Percentiles rank a stretch among this genome's conserved stretches.
phyloP scores from a whole-genome alignment of 1,140 invertebrate species.

The Spodoptera frugiperda region DNA sequence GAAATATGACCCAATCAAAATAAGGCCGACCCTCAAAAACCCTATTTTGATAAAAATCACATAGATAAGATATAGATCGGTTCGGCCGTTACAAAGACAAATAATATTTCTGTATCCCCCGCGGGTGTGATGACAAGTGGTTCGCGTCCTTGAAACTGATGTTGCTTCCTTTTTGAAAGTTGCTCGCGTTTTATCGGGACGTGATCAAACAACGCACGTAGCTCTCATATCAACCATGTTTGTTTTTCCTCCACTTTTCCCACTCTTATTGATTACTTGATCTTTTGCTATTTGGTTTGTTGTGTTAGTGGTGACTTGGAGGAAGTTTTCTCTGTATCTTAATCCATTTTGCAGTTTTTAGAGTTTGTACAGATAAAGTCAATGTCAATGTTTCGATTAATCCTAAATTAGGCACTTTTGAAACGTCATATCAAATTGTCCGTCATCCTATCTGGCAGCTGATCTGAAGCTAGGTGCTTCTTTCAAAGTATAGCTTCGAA shows the following conservation, averaged over 20 bases:
- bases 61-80: neutral
- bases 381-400: too few relatives aligned
- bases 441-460: too few relatives aligned
- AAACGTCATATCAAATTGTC: too few relatives aligned
- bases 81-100: slow-evolving; percentile 15
- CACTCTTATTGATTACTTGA: slow-evolving; percentile 5
- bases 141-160: slow-evolving; percentile 8
- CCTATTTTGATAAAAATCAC: too few relatives aligned
- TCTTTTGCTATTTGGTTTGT: neutral
- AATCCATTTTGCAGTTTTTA: too few relatives aligned
- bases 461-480: too few relatives aligned
- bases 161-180: slow-evolving; percentile 6
- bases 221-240: neutral
- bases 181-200: slow-evolving; percentile 1
- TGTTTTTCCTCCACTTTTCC: neutral
- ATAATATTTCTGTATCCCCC: slow-evolving; percentile 11
- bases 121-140: slow-evolving; percentile 5
- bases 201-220: slow-evolving; percentile 19
- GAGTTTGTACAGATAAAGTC: too few relatives aligned
- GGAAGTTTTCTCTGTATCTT: too few relatives aligned
- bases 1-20: too few relatives aligned
- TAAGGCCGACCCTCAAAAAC: too few relatives aligned
- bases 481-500: too few relatives aligned
- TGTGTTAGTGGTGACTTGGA: neutral
- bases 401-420: too few relatives aligned